Base-by-base conservation (phyloP, 2,888 invertebrate species). In the Folsomia manolachei region DNA sequence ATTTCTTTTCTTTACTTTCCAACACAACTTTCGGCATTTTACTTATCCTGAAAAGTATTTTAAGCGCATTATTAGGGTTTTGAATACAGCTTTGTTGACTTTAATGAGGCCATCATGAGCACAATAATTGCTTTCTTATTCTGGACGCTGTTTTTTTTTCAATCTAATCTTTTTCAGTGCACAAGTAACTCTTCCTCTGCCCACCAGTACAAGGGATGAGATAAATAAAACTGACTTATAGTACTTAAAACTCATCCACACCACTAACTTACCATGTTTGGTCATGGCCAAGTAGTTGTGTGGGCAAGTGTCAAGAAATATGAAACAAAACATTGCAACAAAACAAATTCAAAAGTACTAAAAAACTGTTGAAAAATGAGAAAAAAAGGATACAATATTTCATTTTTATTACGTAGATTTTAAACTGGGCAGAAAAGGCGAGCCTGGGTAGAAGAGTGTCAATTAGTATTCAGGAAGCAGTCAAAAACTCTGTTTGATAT, bases 31-130 rank as follows among this genome's bases (percentile, higher is more conserved):
- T 39, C 65, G 65, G 65, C 65, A 4, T 51, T 27, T 66, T 66
- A 18, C n/a, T 56, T 56, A 39, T 39, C 39, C 39, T 9, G 39
- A 56, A n/a, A 56, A 21, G 56, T 56, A 56, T 56, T 56, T 56
- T 56, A 56, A 56, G 21, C 56, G 21, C 56, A 56, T 21, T 56
- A 56, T 56, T 56, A 56, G 21, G 56, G 56, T 19, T 21, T 56
- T 56, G 56, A 56, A 56, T 19, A 19, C 19, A 56, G 52, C 52
- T 27, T 66, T 66, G 39, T 66, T 66, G 19, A 66, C 51, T 52
- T 66, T 66, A 66, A 66, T 66, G 65, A 66, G 65, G 7, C 2
- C 19, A 66, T 66, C 14, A 66, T 66, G 65, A 66, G 52, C 52
- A n/a, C n/a, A 7, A 66, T 66, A 52, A 66, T 66, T 66, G 23